Conservation (phyloP, 2,888 invertebrate genomes). For the Kryphioiulus occultus region DNA sequence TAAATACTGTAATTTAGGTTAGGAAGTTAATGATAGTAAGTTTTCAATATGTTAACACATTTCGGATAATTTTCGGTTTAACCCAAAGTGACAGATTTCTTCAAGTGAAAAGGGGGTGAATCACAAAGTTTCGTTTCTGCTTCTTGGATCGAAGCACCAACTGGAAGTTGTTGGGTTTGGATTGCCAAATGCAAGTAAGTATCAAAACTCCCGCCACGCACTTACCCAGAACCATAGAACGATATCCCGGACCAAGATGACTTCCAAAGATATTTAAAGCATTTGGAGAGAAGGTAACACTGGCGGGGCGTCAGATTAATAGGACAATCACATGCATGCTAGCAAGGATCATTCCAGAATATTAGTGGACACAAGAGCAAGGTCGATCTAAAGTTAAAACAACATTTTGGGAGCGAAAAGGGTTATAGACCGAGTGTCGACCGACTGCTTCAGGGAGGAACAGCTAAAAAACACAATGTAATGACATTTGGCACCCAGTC, state of each 20-base stretch:
- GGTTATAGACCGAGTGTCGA: background rate
- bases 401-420: background rate
- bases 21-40: no score
- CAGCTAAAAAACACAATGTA: background rate
- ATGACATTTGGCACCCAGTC: background rate
- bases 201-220: constrained; percentile 1
- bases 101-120: no score
- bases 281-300: background rate
- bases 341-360: background rate
- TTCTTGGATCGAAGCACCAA: no score
- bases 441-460: background rate
- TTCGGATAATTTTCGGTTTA: no score
- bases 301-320: background rate
- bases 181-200: background rate
- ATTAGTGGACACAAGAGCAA: background rate
- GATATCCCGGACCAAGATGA: background rate
- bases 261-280: background rate
- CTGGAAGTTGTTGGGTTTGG: background rate
- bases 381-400: background rate
- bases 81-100: no score
- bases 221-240: background rate
- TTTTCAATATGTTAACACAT: no score
- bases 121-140: no score
- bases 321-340: background rate
- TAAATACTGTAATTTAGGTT: no score